A percentile compares a stretch with the other conserved stretches of the same genome.
These are phyloP conservation scores for Agelaius phoeniceus DNA, from an alignment of 2,113 vertebrate genomes.

Conservation along the genomic window DNA sequence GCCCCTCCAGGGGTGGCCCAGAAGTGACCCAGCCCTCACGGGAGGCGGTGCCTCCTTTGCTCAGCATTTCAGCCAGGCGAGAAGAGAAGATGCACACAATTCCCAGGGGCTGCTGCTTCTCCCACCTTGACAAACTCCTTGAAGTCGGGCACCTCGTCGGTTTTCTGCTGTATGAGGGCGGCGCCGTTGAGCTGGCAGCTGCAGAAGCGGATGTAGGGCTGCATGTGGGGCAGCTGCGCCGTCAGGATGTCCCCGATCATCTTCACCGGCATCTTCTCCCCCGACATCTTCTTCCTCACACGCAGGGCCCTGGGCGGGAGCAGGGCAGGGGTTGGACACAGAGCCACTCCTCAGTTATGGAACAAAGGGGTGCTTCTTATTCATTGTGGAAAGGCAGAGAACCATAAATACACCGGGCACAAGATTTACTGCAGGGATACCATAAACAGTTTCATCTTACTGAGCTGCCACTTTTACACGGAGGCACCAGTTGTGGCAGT, in stretches of 20 bases:
- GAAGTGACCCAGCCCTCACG: background rate
- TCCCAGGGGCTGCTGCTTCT: background rate
- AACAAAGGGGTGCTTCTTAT: background rate
- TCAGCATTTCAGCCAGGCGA: background rate
- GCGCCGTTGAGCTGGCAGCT: slow-evolving; percentile 98
- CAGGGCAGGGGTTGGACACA: background rate
- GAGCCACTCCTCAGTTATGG: background rate
- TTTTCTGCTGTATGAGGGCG: slow-evolving; percentile 97
- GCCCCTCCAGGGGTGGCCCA: background rate
- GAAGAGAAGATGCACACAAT: background rate
- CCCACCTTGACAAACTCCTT: slow-evolving; percentile 97
- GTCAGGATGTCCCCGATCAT: slow-evolving; percentile 98
- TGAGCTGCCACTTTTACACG: too few species aligned
- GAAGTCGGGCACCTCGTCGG: slow-evolving; percentile 92
- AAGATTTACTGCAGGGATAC: background rate
- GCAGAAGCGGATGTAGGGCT: slow-evolving; percentile 98
- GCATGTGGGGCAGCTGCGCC: slow-evolving; percentile 98
- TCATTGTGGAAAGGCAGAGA: background rate
- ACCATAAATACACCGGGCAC: background rate
- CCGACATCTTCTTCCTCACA: slow-evolving; percentile 98
- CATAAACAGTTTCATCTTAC: too few species aligned
- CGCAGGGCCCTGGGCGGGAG: slow-evolving; percentile 77
- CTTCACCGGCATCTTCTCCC: slow-evolving; percentile 98
- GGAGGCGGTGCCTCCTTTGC: background rate
- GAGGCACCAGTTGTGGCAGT: too few species aligned